A percentile compares a stretch with the other conserved stretches of the same genome.
These are phyloP conservation scores for Helostoma temminkii DNA, from an alignment of 2,797 vertebrate genomes.

Conservation along the genomic window DNA sequence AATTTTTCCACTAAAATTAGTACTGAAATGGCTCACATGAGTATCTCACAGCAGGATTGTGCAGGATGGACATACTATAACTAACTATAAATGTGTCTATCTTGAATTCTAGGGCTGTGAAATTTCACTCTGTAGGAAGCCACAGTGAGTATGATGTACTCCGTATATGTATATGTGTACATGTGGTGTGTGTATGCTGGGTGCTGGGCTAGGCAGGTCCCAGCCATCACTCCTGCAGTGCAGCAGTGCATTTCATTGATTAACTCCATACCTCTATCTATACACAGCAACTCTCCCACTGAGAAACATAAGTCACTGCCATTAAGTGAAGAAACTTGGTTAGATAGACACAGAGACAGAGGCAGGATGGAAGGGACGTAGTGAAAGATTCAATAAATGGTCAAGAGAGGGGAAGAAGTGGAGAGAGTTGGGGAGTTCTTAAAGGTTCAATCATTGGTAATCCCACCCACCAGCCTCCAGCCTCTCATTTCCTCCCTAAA, in stretches of 20 bases:
- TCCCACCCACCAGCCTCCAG: conserved; percentile 42
- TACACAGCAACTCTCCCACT: conserved; percentile 51
- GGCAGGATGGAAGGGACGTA: neutral
- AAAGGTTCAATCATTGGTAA: conserved; percentile 57
- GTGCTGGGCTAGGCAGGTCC: neutral
- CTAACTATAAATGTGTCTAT: too few species aligned
- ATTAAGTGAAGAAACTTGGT: conserved; percentile 55
- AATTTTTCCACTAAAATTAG: neutral
- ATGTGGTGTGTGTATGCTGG: conserved; percentile 4
- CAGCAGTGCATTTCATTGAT: conserved; percentile 75
- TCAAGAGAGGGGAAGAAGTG: conserved; percentile 5
- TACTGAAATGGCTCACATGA: conserved; percentile 7
- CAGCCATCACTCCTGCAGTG: conserved; percentile 57
- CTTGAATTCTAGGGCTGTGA: conserved; percentile 32
- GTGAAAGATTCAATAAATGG: conserved; percentile 21
- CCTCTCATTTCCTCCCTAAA: conserved; percentile 43
- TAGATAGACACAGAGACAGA: neutral
- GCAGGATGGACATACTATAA: conserved; percentile 17
- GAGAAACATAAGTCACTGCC: conserved; percentile 63
- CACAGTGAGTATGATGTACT: conserved; percentile 14
- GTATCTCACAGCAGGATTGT: conserved; percentile 13
- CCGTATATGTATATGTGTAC: conserved; percentile 5
- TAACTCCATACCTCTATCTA: conserved; percentile 68
- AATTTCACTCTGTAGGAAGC: conserved; percentile 22
- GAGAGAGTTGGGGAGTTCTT: conserved; percentile 40